Conservation (phyloP, 2,797 vertebrate genomes). For the Hafferia zeledoni region DNA sequence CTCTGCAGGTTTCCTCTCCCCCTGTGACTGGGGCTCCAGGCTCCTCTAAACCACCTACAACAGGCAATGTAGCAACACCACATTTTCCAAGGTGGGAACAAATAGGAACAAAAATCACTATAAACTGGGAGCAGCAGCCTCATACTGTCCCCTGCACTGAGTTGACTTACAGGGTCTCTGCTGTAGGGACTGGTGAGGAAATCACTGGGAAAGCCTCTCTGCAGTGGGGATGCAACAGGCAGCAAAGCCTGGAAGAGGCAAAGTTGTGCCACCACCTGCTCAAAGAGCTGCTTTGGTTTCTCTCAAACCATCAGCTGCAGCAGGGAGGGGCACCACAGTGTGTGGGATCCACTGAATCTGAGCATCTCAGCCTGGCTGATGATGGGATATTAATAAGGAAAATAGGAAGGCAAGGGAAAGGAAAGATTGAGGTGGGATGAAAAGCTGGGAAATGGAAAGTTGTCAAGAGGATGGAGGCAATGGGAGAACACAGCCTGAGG, state of each 20-base stretch:
- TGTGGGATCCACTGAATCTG: neutral
- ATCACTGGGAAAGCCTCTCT: neutral
- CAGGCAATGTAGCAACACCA: neutral
- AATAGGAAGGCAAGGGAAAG: neutral
- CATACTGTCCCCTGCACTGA: neutral
- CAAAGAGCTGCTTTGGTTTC: neutral
- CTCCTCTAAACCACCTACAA: neutral
- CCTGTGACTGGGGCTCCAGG: neutral
- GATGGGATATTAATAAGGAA: neutral
- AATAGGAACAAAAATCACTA: neutral
- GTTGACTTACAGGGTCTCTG: neutral
- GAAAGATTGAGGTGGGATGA: neutral
- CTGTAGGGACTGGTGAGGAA: neutral
- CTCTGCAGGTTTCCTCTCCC: neutral
- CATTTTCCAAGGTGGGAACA: neutral
- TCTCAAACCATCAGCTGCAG: neutral
- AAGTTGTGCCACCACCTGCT: neutral
- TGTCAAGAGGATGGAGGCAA: neutral
- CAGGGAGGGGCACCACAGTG: neutral
- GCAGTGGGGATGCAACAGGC: rapidly evolving
- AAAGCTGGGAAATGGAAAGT: neutral
- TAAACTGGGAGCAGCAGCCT: neutral
- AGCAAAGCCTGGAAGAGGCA: neutral
- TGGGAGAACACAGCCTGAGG: rapidly evolving
- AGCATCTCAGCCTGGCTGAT: neutral